These are phyloP conservation scores for Laticauda colubrina DNA, from an alignment of 2,113 vertebrate genomes.

Conservation along the genomic window DNA sequence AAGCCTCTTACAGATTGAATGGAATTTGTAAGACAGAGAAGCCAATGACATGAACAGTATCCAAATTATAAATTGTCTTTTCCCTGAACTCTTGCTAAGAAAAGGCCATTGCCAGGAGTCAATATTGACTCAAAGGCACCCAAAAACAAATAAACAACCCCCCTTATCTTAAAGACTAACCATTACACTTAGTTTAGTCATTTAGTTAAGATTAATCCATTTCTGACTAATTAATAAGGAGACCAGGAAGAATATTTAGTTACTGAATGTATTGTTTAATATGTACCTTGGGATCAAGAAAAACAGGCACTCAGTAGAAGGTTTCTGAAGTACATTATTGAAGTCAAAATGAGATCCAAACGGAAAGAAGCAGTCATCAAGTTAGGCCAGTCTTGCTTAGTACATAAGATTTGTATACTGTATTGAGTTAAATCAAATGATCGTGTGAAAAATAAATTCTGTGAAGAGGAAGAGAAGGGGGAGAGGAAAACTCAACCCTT, in stretches of 20 bases:
- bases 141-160: not conserved
- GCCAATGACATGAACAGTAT: not conserved
- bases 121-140: not conserved
- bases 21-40: not conserved
- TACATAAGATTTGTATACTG: not conserved
- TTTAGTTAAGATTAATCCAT: not conserved
- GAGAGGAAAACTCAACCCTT: conserved; percentile 8
- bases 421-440: conserved; percentile 22
- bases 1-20: not conserved
- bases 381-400: not conserved
- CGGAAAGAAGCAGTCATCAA: too few relatives aligned
- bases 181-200: not conserved
- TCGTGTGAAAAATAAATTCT: not conserved
- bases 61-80: not conserved
- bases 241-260: not conserved
- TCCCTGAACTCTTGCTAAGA: not conserved
- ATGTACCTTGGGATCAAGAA: not conserved
- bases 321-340: not conserved
- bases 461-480: not conserved
- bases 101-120: not conserved
- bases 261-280: not conserved
- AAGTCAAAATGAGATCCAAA: not conserved
- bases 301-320: not conserved
- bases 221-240: not conserved
- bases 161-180: not conserved